Evolutionary conservation across 2,888 invertebrate species (phyloP), one percentile per base, ranked within the genome.

Genomic region (Synergus laeviventris): DNA sequence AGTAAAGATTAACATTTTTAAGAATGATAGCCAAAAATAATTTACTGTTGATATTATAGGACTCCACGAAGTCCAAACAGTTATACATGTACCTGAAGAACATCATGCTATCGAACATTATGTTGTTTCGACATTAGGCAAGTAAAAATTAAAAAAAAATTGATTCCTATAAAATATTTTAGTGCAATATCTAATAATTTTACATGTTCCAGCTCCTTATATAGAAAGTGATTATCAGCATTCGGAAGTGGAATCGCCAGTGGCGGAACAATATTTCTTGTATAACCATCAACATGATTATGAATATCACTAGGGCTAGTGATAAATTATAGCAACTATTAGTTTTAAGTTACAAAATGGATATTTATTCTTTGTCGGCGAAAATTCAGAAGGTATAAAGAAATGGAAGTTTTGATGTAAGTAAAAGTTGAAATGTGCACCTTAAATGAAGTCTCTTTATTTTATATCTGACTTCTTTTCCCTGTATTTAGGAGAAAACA

Each of bases 201-300:
- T 74, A 61, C n/a, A n/a, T 80, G 49, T 82, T 85, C 24, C 75
- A 86, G 87, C 75, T 73, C 78, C 86, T 5, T 81, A 83, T 56
- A 64, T 76, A 24, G 78, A 81, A 1, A 78, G 83, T 14, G 76
- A 83, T 42, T n/a, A 77, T 3, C 80, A 81, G 45, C 82, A 85
- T 9, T 38, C 66, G 38, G 70, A 82, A 61, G 74, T 83, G 62
- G 79, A 83, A 24, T 62, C 74, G 76, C 60, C 76, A 31, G 75
- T 76, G 42, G 42, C 76, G 75, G 74, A 76, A 2, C 79, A 79
- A 16, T 77, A 79, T 66, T 81, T 83, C n/a, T 76, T 78, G 54
- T 81, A 85, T 73, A 83, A 86, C 39, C 78, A 84, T 61, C 78
- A 78, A 39, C 77, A 75, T 66, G 79, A 84, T 74, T 84, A 85